These are phyloP conservation scores for Sisor rabdophorus DNA, from an alignment of 2,113 vertebrate genomes.

Conservation along the genomic window DNA sequence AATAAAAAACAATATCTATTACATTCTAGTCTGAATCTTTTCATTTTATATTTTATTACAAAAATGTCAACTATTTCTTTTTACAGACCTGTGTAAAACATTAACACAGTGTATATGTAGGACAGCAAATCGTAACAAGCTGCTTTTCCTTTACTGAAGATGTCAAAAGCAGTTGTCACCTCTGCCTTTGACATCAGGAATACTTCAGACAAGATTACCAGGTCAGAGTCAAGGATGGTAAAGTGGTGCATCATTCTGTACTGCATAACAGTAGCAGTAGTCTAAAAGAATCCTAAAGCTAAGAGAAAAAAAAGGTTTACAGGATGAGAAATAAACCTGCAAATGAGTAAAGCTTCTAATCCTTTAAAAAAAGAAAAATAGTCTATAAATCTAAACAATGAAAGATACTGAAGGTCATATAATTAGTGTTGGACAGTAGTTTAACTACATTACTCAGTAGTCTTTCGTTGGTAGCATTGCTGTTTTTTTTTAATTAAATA, in stretches of 20 bases:
- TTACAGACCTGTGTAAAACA: not conserved
- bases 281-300: not conserved
- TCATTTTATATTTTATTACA: not conserved
- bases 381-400: not conserved
- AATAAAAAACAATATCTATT: not conserved
- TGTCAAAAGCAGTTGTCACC: not conserved
- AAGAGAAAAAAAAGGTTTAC: not conserved
- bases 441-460: too few relatives aligned
- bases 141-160: not conserved
- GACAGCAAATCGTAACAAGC: not conserved
- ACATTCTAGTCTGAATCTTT: not conserved
- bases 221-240: not conserved
- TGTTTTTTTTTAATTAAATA: too few relatives aligned
- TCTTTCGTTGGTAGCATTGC: too few relatives aligned
- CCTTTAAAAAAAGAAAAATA: not conserved
- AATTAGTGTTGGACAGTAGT: too few relatives aligned
- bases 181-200: not conserved
- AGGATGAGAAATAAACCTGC: not conserved
- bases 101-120: not conserved
- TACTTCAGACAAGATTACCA: not conserved
- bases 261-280: not conserved
- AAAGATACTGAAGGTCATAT: not conserved
- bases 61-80: not conserved
- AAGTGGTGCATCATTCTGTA: slow-evolving; percentile 12
- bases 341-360: not conserved